Base-by-base conservation (phyloP, 2,113 vertebrate genomes). In the Boulengeromyrus knoepffleri region DNA sequence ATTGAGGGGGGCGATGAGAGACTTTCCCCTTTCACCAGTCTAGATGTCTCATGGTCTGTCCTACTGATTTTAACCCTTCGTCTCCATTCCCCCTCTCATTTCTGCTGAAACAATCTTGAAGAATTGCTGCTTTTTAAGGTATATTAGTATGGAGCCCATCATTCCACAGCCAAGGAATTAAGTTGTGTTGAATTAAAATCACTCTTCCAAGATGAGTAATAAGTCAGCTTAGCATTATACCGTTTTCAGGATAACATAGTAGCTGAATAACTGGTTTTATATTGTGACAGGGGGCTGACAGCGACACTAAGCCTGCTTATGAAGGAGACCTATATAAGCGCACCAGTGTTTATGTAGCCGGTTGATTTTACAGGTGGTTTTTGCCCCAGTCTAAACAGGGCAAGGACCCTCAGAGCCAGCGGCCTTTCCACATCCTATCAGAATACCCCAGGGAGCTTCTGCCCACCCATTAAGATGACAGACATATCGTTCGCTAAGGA, bases 331-430 rank as follows among this genome's bases (percentile, higher is more conserved):
- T 87, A 89, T 92, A 92, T 90, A 90, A 90, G 88, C 89, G 92
- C 66, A 89, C 91, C 90, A 36, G 70, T 94, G 93, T 95, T 94
- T 95, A 93, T 91, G 91, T 93, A 92, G 94, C 91, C 91, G 15
- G 49, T 84, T 89, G 80, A 91, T 86, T 92, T 88, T 92, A 90
- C 93, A 94, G 92, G 92, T 93, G 92, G 90, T 88, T 93, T 90
- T 90, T 91, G 91, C 91, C 89, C 90, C 86, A 94, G 91, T 92
- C 92, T 95, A 93, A 95, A 94, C 94, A 90, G 66, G 77, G 46
- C 47, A 19, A 13, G 66, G 70, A 21, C 62, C 88, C 70, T 3
- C 46, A 49, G 88, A 90, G 52, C 86, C 58, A 66, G 88, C 89
- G 90, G 92, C 92, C 89, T 84, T 77, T 92, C 92, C 91, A 92